Percentiles rank a stretch among this genome's conserved stretches.
Conservation (phyloP, 2,797 vertebrate species). For the Sternotherus odoratus region DNA sequence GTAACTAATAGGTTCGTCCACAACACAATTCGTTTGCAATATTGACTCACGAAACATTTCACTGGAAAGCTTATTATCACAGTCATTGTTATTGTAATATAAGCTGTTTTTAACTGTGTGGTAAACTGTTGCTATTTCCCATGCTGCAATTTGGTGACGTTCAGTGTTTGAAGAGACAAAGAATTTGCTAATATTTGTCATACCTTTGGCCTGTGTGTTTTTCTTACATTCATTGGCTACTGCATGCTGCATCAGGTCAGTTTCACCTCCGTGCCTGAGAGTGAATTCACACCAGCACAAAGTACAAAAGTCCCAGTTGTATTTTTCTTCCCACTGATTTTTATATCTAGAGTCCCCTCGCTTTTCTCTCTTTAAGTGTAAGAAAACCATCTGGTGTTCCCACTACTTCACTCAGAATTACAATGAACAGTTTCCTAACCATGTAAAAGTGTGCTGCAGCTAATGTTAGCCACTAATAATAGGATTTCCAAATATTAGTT, state of each 20-base stretch:
- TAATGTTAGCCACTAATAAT: not conserved
- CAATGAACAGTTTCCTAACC: not conserved
- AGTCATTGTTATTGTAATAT: no score
- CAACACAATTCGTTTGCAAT: no score
- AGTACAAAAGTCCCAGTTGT: not conserved
- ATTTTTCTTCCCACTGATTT: not conserved
- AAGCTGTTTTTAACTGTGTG: not conserved
- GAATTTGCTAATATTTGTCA: not conserved
- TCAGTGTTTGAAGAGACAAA: not conserved
- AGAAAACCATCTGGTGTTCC: not conserved
- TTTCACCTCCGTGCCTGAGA: not conserved
- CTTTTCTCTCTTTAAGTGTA: not conserved
- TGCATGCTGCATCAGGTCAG: not conserved
- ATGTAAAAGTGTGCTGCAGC: not conserved
- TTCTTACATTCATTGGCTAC: not conserved
- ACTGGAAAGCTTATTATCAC: no score
- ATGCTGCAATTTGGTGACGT: not conserved
- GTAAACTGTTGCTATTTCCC: not conserved
- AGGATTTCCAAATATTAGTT: not conserved
- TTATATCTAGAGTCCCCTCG: not conserved
- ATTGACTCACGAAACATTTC: no score
- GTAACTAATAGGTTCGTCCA: no score
- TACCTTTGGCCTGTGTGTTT: not conserved
- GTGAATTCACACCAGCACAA: not conserved
- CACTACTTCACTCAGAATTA: not conserved